These are phyloP conservation scores for Ormyrus labotus DNA, from an alignment of 2,888 invertebrate species.

Conservation along the genomic window DNA sequence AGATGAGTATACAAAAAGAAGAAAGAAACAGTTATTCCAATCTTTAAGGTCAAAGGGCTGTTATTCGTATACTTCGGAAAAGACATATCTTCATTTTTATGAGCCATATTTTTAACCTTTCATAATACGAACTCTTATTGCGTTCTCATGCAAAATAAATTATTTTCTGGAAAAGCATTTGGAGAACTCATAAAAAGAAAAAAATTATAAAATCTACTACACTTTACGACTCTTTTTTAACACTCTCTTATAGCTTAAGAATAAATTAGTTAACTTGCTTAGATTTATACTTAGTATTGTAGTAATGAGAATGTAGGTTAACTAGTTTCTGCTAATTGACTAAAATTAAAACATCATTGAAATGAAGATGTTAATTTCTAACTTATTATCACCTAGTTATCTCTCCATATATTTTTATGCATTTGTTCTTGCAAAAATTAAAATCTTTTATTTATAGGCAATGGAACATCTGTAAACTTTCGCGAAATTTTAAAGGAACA, in stretches of 20 bases:
- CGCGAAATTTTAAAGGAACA: no score
- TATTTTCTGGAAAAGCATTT: conserved; percentile 43
- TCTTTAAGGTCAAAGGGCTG: conserved; percentile 7
- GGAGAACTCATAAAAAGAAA: conserved; percentile 31
- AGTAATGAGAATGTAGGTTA: conserved; percentile 32
- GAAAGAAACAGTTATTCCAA: no score
- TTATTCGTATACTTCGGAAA: conserved; percentile 29
- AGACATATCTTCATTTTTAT: conserved; percentile 30
- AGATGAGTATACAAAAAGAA: no score
- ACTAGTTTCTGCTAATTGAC: not conserved
- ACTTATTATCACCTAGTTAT: no score
- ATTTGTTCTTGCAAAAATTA: no score
- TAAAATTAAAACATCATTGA: conserved; percentile 10
- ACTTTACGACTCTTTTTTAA: conserved; percentile 20
- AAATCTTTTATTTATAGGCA: no score
- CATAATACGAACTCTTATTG: conserved; percentile 13
- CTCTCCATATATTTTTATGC: no score
- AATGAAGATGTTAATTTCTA: conserved; percentile 2
- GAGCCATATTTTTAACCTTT: conserved; percentile 33
- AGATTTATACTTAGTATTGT: conserved; percentile 12
- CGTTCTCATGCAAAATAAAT: conserved; percentile 36
- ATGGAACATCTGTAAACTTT: no score
- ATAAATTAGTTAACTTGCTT: conserved; percentile 40
- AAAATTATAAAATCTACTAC: conserved; percentile 29
- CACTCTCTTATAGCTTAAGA: conserved; percentile 19